Base-by-base conservation (phyloP, 2,113 vertebrate genomes). In the Salvator merianae region DNA sequence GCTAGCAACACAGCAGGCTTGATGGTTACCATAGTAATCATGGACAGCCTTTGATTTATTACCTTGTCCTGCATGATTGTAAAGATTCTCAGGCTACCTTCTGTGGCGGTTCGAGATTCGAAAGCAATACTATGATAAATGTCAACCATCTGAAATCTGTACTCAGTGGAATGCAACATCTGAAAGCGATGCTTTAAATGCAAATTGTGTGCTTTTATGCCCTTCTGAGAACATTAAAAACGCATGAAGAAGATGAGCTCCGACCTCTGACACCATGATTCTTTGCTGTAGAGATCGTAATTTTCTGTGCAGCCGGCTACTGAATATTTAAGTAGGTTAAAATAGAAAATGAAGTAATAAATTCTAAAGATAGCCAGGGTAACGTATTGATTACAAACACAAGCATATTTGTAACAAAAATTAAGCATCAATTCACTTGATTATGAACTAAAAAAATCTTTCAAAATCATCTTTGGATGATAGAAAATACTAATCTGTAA, bases 1-100 rank as follows among this genome's bases (percentile, higher is more conserved):
- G 88, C 90, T 88, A 90, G 88, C 87, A 90, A 89, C 86, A 53
- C 77, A 86, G 93, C 94, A 92, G 92, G 53, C 93, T 93, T 93
- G 89, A 89, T 79, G 89, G 97, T 97, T 96, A 95, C 97, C 96
- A 97, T 97, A 97, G 96, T 90, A 93, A 97, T 96, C 90, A 75
- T 86, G 85, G 91, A 90, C 95, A 93, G 93, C 86, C 88, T 88
- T 77, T 83, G 94, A 96, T 96, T 94, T 96, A 97, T 95, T 93
- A 91, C 94, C 88, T 93, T 87, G 90, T 86, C 91, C 86, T 84
- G 87, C 80, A 90, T 50, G 63, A 88, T 82, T 90, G 82, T 89
- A 94, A 93, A 90, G 92, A 91, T 85, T 95, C 93, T 93, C 90
- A 50, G 81, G 91, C 92, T 96, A 93, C 94, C 93, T 95, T 95